These are phyloP conservation scores for Rhincodon typus DNA, from an alignment of 2,797 vertebrate species.

Conservation along the genomic window DNA sequence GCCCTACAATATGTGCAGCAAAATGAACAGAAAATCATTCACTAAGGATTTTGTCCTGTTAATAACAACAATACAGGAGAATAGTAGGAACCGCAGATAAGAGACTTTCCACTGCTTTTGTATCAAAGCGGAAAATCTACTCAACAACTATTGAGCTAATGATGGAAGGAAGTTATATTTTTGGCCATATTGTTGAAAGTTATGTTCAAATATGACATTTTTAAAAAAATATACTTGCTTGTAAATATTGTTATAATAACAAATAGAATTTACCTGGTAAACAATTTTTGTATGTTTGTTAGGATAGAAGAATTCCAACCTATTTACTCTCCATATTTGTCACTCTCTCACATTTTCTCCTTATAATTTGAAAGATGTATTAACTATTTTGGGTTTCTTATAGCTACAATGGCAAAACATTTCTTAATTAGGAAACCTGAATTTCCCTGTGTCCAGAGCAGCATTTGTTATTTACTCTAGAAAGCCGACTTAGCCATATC, in stretches of 20 bases:
- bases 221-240: background rate
- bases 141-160: background rate
- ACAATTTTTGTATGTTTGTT: background rate
- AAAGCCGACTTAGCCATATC: background rate
- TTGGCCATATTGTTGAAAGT: background rate
- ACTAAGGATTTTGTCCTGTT: background rate
- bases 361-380: background rate
- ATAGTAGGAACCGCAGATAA: background rate
- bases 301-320: background rate
- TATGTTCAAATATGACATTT: background rate
- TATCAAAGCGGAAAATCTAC: background rate
- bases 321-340: background rate
- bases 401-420: background rate
- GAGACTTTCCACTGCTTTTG: background rate
- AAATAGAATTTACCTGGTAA: background rate
- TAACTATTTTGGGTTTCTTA: background rate
- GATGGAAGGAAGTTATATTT: background rate
- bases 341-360: background rate
- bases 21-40: slow-evolving; percentile 22
- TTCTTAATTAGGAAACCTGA: slow-evolving; percentile 20
- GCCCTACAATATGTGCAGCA: background rate
- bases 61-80: background rate
- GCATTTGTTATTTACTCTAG: background rate
- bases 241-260: background rate
- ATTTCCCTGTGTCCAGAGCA: background rate